These are phyloP conservation scores for Picathartes gymnocephalus DNA, from an alignment of 2,113 vertebrate species.

Conservation along the genomic window DNA sequence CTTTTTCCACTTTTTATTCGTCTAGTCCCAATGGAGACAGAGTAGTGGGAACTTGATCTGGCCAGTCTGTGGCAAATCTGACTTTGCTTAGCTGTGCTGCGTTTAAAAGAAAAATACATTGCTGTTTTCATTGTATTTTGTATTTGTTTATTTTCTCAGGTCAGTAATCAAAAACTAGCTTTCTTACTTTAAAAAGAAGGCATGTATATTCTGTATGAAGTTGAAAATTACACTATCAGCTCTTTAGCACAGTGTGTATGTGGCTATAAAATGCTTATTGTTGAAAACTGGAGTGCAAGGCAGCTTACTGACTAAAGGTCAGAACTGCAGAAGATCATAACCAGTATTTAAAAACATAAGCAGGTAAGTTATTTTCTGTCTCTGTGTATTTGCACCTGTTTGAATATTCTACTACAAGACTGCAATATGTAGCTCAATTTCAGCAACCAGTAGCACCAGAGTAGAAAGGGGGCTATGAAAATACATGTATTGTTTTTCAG, in stretches of 20 bases:
- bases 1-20: background rate
- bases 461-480: background rate
- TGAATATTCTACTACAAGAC: background rate
- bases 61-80: background rate
- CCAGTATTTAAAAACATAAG: background rate
- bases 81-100: background rate
- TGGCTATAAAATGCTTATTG: background rate
- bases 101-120: background rate
- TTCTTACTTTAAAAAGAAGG: background rate
- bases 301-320: background rate
- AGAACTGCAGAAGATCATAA: background rate
- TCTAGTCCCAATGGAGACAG: background rate
- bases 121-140: background rate
- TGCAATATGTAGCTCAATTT: background rate
- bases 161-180: background rate
- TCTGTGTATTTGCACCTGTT: background rate
- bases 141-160: background rate
- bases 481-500: background rate
- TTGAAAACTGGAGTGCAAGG: background rate
- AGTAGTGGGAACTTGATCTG: background rate
- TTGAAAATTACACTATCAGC: background rate
- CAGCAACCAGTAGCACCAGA: background rate
- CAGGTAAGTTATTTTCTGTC: background rate
- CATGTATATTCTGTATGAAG: fast-evolving
- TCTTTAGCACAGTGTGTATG: background rate